These are phyloP conservation scores for Setipinna tenuifilis DNA, from an alignment of 2,797 vertebrate genomes.

Conservation along the genomic window DNA sequence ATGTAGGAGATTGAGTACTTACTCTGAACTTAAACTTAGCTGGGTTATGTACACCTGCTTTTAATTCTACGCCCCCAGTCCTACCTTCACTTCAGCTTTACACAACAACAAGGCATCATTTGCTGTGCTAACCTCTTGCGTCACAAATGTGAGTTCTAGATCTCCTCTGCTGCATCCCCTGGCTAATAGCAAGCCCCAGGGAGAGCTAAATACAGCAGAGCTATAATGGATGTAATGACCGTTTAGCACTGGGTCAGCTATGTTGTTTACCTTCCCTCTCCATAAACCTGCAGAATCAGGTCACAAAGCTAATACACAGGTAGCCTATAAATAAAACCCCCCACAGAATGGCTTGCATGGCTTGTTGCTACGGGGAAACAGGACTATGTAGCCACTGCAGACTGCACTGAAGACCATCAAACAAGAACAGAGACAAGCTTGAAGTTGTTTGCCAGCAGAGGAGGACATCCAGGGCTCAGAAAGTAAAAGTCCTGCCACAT, in stretches of 20 bases:
- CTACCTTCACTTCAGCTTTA: not conserved
- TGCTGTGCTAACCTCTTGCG: not conserved
- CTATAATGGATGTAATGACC: not conserved
- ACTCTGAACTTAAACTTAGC: no score
- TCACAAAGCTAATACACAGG: not conserved
- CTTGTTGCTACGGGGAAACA: not conserved
- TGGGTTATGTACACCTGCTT: no score
- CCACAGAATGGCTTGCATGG: not conserved
- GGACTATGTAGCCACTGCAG: not conserved
- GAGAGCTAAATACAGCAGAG: slow-evolving; percentile 20
- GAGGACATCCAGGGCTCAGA: no score
- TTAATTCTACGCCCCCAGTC: no score
- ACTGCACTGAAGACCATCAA: not conserved
- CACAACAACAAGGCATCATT: not conserved
- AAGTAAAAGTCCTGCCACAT: no score
- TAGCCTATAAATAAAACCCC: slow-evolving; percentile 41
- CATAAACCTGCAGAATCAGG: slow-evolving; percentile 55
- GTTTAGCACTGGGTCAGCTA: slow-evolving; percentile 59
- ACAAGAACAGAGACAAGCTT: not conserved
- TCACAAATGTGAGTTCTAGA: not conserved
- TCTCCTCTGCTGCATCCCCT: not conserved
- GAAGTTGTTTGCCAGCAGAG: no score
- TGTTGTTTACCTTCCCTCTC: slow-evolving; percentile 59
- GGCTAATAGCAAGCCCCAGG: not conserved
- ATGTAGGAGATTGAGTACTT: no score